Conservation (phyloP, 2,113 vertebrate species). For the Callipepla californica region DNA sequence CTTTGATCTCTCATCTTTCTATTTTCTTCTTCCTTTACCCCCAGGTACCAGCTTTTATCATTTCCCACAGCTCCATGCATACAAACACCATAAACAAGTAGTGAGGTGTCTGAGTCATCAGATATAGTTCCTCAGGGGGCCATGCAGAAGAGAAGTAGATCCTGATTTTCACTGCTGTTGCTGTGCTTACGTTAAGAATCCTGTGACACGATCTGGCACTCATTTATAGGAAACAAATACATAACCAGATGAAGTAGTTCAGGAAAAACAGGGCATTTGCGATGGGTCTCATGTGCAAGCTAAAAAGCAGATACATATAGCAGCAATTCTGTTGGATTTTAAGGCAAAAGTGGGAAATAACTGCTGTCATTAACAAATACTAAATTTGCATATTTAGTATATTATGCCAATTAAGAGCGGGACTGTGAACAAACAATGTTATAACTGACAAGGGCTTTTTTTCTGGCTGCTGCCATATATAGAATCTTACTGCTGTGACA, state of each 20-base stretch:
- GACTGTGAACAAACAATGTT: constrained; percentile 56
- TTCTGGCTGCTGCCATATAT: constrained; percentile 7
- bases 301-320: not conserved
- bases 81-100: constrained; percentile 64
- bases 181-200: constrained; percentile 53
- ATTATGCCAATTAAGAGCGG: constrained; percentile 30
- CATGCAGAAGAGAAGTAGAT: constrained; percentile 43
- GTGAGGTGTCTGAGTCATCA: constrained; percentile 65
- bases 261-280: constrained; percentile 25
- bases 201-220: constrained; percentile 4
- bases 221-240: constrained; percentile 12
- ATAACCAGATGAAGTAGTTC: constrained; percentile 19
- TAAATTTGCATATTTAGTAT: constrained; percentile 57
- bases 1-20: constrained; percentile 66
- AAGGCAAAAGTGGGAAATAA: constrained; percentile 44
- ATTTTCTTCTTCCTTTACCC: constrained; percentile 56
- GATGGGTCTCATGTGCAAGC: not conserved
- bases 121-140: constrained; percentile 27
- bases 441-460: constrained; percentile 42
- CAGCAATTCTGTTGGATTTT: constrained; percentile 1
- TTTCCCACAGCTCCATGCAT: constrained; percentile 54
- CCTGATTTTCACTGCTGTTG: constrained; percentile 49
- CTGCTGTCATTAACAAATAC: constrained; percentile 19
- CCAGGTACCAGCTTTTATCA: constrained; percentile 60
- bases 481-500: constrained; percentile 27